Conservation (phyloP, 2,888 invertebrate species). For the Quadriops clusia region DNA sequence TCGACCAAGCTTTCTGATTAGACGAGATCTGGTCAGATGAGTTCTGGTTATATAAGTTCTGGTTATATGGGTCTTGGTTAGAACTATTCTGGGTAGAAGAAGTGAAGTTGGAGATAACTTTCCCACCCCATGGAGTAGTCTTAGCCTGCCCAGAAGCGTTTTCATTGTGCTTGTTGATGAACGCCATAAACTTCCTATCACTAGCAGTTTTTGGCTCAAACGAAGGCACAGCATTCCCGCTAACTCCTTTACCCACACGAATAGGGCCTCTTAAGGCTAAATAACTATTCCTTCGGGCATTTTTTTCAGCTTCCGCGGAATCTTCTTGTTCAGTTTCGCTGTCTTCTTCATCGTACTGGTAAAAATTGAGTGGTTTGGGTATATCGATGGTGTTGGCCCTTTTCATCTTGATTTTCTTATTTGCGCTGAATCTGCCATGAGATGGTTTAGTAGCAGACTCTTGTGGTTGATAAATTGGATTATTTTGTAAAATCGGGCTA, state of each 20-base stretch:
- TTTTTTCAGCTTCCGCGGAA: conserved; percentile 27
- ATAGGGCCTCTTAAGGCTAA: conserved; percentile 47
- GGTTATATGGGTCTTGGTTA: no score
- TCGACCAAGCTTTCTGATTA: conserved; percentile 15
- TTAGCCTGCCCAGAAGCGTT: conserved; percentile 21
- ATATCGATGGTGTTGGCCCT: conserved; percentile 83
- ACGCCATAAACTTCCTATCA: conserved; percentile 72
- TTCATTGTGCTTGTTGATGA: conserved; percentile 64
- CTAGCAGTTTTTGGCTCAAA: conserved; percentile 76
- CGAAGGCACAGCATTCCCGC: conserved; percentile 45
- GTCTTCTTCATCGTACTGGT: conserved; percentile 39
- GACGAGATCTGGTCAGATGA: no score
- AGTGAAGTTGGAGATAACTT: neutral
- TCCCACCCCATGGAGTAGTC: no score
- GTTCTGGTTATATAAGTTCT: no score
- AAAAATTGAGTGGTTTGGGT: conserved; percentile 51
- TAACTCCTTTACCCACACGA: conserved; percentile 39
- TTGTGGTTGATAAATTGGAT: conserved; percentile 27
- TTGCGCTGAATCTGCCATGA: conserved; percentile 37
- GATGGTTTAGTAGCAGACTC: conserved; percentile 10
- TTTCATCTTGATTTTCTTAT: conserved; percentile 68
- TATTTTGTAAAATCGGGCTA: conserved; percentile 23
- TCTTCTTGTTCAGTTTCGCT: conserved; percentile 32
- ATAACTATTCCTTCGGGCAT: conserved; percentile 31
- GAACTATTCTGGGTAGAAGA: conserved; percentile 10